phyloP scores from a whole-genome alignment of 2,888 invertebrate genomes.

The Thelaira solivaga region DNA sequence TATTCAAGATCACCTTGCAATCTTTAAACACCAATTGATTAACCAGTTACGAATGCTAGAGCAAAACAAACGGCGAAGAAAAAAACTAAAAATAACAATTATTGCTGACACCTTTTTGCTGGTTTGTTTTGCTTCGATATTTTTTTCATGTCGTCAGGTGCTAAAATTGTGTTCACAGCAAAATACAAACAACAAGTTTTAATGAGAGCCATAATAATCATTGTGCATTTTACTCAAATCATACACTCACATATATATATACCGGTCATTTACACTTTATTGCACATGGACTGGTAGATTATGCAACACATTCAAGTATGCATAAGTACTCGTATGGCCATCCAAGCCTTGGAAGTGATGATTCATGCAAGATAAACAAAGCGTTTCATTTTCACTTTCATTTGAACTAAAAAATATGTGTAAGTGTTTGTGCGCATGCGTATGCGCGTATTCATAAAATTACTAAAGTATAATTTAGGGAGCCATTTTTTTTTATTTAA shows the following conservation, averaged over 20 bases:
- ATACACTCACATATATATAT: not conserved
- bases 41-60: slow-evolving; percentile 34
- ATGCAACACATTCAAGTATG: slow-evolving; percentile 65
- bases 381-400: slow-evolving; percentile 69
- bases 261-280: slow-evolving; percentile 65
- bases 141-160: slow-evolving; percentile 8
- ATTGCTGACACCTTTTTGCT: slow-evolving; percentile 57
- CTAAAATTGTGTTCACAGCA: slow-evolving; percentile 67
- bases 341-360: too few species aligned
- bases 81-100: slow-evolving; percentile 23
- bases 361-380: not conserved
- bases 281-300: slow-evolving; percentile 65
- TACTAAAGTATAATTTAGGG: slow-evolving; percentile 64
- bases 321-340: not conserved
- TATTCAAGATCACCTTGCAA: slow-evolving; percentile 55
- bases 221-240: not conserved
- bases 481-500: not conserved
- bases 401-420: slow-evolving; percentile 58
- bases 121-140: not conserved
- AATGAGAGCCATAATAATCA: slow-evolving; percentile 35
- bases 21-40: slow-evolving; percentile 13
- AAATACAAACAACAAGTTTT: slow-evolving; percentile 18
- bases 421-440: too few species aligned
- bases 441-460: too few species aligned
- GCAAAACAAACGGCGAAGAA: slow-evolving; percentile 49